A percentile compares a stretch with the other conserved stretches of the same genome.
phyloP scores from a whole-genome alignment of 2,797 vertebrate genomes.

The Amphiprion clarkii region DNA sequence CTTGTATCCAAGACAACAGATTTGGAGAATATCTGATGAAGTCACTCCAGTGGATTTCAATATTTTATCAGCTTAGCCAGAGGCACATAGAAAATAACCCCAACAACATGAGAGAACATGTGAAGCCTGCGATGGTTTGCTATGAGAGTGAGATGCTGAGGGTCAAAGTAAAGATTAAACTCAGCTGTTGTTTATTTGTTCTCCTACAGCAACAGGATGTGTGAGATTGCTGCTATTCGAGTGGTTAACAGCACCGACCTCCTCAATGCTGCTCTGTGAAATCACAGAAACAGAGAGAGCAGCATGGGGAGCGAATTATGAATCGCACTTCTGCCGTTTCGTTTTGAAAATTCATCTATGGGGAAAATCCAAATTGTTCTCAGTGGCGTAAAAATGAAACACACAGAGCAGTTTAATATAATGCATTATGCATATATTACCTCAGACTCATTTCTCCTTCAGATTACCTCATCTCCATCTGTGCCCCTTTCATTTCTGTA shows the following conservation, averaged over 20 bases:
- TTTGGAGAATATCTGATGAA: slow-evolving; percentile 75
- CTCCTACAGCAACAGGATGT: slow-evolving; percentile 54
- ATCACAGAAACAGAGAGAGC: not conserved
- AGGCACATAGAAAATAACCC: slow-evolving; percentile 56
- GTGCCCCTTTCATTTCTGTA: slow-evolving; percentile 50
- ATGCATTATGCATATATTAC: slow-evolving; percentile 72
- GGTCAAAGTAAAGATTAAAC: slow-evolving; percentile 31
- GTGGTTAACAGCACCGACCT: slow-evolving; percentile 5
- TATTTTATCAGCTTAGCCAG: slow-evolving; percentile 72
- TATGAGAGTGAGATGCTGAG: not conserved
- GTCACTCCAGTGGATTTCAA: slow-evolving; percentile 72
- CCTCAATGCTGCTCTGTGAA: slow-evolving; percentile 8
- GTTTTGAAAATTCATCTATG: slow-evolving; percentile 13
- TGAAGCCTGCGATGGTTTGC: slow-evolving; percentile 22
- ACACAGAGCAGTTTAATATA: slow-evolving; percentile 33
- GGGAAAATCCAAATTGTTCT: slow-evolving; percentile 26
- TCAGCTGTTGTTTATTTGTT: slow-evolving; percentile 22
- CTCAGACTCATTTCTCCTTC: slow-evolving; percentile 59
- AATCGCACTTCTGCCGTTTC: slow-evolving; percentile 28
- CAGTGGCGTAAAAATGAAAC: slow-evolving; percentile 23
- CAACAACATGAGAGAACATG: slow-evolving; percentile 36
- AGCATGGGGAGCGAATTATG: slow-evolving; percentile 37
- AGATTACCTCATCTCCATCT: slow-evolving; percentile 75
- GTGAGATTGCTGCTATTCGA: not conserved
- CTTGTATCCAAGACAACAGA: slow-evolving; percentile 76